Percentiles rank a stretch among this genome's conserved stretches.
Conservation (phyloP, 2,888 invertebrate species). For the Pardosa pseudoannulata region DNA sequence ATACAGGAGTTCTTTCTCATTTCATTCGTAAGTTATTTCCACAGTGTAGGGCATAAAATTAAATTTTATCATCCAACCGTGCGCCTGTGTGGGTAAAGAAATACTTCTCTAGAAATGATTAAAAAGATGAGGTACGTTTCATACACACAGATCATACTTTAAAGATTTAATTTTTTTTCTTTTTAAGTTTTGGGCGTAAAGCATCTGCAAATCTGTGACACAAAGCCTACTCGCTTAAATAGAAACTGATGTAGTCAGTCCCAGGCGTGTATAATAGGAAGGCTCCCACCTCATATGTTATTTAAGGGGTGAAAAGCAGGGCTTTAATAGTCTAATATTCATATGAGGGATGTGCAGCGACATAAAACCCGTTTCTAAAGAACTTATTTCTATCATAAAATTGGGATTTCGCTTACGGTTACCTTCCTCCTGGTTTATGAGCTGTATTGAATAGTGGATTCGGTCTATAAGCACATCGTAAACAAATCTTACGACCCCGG, state of each 20-base stretch:
- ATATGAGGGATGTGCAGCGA: neutral
- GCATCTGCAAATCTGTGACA: neutral
- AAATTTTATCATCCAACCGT: neutral
- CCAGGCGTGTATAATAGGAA: neutral
- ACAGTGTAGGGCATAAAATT: neutral
- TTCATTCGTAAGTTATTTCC: neutral
- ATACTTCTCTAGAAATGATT: neutral
- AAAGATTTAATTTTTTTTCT: neutral
- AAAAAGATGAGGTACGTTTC: neutral
- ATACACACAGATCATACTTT: neutral
- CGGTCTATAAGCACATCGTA: conserved; percentile 38
- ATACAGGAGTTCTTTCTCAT: too few relatives aligned
- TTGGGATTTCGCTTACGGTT: conserved; percentile 29
- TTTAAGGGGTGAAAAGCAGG: conserved; percentile 7
- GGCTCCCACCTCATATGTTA: neutral
- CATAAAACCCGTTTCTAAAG: conserved; percentile 42
- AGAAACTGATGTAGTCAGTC: neutral
- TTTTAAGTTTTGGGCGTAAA: neutral
- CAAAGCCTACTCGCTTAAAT: neutral
- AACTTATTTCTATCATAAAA: conserved; percentile 50
- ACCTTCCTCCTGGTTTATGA: conserved; percentile 42
- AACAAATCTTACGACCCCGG: conserved; percentile 41
- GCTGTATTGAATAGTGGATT: conserved; percentile 32
- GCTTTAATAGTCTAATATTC: conserved; percentile 23
- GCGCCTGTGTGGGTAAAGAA: too few relatives aligned